Evolutionary conservation across 2,888 invertebrate species (phyloP).

Genomic region (Gnatocerus cornutus): DNA sequence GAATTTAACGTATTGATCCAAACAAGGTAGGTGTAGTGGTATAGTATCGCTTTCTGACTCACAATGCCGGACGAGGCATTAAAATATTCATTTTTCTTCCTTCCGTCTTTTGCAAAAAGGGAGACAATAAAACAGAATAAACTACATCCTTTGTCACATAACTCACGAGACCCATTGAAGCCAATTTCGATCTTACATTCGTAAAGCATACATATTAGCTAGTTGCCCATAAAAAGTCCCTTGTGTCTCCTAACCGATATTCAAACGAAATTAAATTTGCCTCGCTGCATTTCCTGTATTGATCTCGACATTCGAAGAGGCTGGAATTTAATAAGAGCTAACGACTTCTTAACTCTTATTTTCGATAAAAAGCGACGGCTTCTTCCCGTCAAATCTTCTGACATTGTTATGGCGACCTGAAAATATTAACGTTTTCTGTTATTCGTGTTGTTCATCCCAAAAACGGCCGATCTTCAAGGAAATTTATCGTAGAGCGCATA

Average conservation of each 20-base stretch:
- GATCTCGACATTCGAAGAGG: not conserved
- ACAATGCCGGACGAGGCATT: too few relatives aligned
- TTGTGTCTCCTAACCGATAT: not conserved
- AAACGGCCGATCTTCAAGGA: conserved; percentile 12
- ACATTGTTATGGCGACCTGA: conserved; percentile 5
- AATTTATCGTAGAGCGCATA: conserved; percentile 55
- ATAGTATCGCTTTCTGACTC: not conserved
- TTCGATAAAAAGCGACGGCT: too few relatives aligned
- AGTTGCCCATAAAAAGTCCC: not conserved
- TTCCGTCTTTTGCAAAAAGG: too few relatives aligned
- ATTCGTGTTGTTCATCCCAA: not conserved
- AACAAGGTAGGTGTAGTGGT: not conserved
- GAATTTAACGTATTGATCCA: conserved; percentile 1
- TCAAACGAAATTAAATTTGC: conserved; percentile 2
- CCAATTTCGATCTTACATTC: not conserved
- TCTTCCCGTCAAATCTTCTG: conserved; percentile 4
- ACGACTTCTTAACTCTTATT: too few relatives aligned
- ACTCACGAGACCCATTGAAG: not conserved
- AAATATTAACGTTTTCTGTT: conserved; percentile 15
- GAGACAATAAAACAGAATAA: too few relatives aligned
- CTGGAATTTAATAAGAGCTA: not conserved
- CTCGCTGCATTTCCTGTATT: not conserved
- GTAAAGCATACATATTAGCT: not conserved
- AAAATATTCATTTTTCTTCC: too few relatives aligned
- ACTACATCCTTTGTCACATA: too few relatives aligned